Evolutionary conservation across 2,797 vertebrate species (phyloP).

Genomic region (Trematocara caparti): DNA sequence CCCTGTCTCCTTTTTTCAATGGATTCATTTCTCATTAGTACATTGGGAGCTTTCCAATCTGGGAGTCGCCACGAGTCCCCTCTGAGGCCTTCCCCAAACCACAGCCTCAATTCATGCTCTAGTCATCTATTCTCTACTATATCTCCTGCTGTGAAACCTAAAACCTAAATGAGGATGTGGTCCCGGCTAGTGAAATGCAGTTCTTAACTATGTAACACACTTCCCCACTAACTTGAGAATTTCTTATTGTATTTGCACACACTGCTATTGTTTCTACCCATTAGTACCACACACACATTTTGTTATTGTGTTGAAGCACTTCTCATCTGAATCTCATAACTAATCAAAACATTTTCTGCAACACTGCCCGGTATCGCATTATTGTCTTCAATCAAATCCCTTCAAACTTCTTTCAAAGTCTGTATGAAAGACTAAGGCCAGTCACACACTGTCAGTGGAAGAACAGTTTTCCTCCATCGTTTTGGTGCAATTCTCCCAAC

Average conservation of each 20-base stretch:
- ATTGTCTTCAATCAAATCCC: background rate
- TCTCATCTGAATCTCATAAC: background rate
- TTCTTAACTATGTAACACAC: background rate
- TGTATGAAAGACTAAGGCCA: background rate
- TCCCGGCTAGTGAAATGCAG: background rate
- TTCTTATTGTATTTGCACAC: background rate
- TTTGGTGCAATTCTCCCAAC: background rate
- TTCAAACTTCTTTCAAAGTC: background rate
- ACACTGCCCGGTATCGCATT: background rate
- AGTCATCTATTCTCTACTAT: background rate
- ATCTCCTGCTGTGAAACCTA: background rate
- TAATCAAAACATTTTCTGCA: background rate
- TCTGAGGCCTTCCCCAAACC: background rate
- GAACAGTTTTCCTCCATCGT: background rate
- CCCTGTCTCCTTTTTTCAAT: background rate
- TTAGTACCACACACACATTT: background rate
- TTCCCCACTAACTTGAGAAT: background rate
- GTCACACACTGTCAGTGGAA: background rate
- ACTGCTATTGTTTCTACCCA: background rate
- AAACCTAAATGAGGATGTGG: background rate
- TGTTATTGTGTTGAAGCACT: background rate
- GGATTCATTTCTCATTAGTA: background rate
- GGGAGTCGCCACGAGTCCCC: background rate
- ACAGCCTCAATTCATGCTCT: background rate
- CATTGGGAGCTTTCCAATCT: background rate